Base-by-base conservation (phyloP, 2,888 invertebrate genomes). In the Parnassius apollo region DNA sequence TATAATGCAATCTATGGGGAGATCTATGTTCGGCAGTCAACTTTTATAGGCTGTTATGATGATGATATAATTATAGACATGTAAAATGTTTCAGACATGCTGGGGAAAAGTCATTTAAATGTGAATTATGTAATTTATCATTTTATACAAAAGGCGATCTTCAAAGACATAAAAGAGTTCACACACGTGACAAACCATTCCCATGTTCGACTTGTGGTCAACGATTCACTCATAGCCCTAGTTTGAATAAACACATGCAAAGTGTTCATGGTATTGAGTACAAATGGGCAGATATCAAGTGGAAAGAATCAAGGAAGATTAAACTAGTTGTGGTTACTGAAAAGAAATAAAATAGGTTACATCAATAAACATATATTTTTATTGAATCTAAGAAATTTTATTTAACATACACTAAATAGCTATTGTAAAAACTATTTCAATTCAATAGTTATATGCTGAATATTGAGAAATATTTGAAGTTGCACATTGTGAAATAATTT, bases 191-290 rank as follows among this genome's bases (percentile, higher is more conserved):
- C 50, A 92, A 91, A 68, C 90, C 86, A 3, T 92, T 82, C 69
- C 69, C 80, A 1, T 92, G 92, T 64, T 85, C 86, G 0, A 78
- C 81, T 44, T 92, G 92, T 61, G 70, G 80, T 1, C 88, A 89
- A 66, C 78, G 78, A 51, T 91, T 91, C 66, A 78, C 83, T 22
- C 86, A 90, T 62, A 91, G 91, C 65, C 80, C 87, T 22, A 90
- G 89, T 66, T 77, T 92, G 2, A 92, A 91, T 70, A 91, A 88
- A 72, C 92, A 92, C 67, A 88, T 92, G 85, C 80, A 79, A 48
- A 81, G 79, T 42, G 76, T 86, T 2, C 92, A 92, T 71, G 84
- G 86, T 35, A 73, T 89, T 13, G 75, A 82, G 44, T 90, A 83
- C 68, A 88, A 85, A 71, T 89, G 91, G 87, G 78, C 80, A 52